phyloP scores from a whole-genome alignment of 2,888 invertebrate genomes.

The Osmoderma eremita region DNA sequence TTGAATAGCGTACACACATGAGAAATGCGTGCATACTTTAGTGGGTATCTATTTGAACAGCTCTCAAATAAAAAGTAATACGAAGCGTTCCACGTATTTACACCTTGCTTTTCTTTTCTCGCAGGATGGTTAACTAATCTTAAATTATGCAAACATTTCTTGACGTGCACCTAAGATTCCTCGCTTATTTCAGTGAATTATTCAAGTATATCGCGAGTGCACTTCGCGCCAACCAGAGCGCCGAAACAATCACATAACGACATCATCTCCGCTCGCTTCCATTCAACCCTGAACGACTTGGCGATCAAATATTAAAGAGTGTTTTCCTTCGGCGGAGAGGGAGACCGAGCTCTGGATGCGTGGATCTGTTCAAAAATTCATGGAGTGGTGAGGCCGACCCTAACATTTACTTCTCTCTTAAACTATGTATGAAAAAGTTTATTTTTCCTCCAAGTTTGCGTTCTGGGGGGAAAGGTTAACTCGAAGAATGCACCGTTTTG shows the following conservation, averaged over 20 bases:
- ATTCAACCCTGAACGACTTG: conserved; percentile 29
- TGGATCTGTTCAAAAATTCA: conserved; percentile 25
- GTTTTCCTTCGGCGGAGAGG: conserved; percentile 19
- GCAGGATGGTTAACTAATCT: background rate
- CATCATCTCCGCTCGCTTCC: conserved; percentile 31
- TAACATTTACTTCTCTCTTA: conserved; percentile 23
- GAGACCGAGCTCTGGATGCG: conserved; percentile 23
- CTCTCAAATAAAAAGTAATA: background rate
- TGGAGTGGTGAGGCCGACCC: conserved; percentile 21
- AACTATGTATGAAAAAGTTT: conserved; percentile 34
- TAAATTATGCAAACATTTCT: conserved; percentile 21
- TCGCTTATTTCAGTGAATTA: conserved; percentile 26
- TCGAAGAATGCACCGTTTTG: conserved; percentile 6
- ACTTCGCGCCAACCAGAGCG: background rate
- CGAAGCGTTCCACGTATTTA: background rate
- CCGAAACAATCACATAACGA: conserved; percentile 37
- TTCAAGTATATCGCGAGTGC: conserved; percentile 3
- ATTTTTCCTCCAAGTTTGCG: conserved; percentile 30
- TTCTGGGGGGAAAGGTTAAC: conserved; percentile 2
- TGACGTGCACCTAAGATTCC: conserved; percentile 17
- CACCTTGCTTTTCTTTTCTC: background rate
- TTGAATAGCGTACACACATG: no score
- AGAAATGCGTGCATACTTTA: no score
- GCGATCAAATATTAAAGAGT: conserved; percentile 34
- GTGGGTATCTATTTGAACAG: no score